Evolutionary conservation across 2,888 invertebrate genomes (phyloP).

Genomic region (Pyralis farinalis): DNA sequence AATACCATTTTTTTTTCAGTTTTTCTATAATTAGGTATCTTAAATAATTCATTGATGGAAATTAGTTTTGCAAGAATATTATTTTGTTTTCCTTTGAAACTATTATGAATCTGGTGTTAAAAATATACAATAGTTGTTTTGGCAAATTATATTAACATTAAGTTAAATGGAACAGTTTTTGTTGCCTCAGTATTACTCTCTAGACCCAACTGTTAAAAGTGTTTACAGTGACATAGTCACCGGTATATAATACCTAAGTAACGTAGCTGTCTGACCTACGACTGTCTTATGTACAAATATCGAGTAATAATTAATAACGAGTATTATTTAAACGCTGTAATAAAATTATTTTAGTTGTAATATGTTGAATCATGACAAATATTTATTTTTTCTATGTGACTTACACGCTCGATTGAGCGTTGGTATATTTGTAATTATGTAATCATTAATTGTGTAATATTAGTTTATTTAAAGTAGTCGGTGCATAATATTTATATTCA

Average conservation of each 20-base stretch:
- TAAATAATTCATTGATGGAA: too few relatives aligned
- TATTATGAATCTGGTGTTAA: too few relatives aligned
- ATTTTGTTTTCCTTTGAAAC: too few relatives aligned
- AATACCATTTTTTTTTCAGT: too few relatives aligned
- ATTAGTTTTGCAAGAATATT: too few relatives aligned
- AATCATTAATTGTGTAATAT: neutral
- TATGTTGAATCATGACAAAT: conserved; percentile 73
- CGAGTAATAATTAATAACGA: conserved; percentile 41
- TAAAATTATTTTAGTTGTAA: conserved; percentile 52
- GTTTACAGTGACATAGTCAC: conserved; percentile 35
- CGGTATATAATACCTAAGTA: conserved; percentile 31
- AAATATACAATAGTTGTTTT: too few relatives aligned
- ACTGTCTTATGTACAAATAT: conserved; percentile 67
- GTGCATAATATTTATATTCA: conserved; percentile 47
- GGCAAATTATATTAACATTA: too few relatives aligned
- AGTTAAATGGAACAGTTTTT: too few relatives aligned
- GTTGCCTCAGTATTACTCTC: conserved; percentile 22
- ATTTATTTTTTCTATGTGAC: conserved; percentile 57
- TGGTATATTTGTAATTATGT: conserved; percentile 2
- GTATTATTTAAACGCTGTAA: conserved; percentile 62
- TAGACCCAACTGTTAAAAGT: conserved; percentile 18
- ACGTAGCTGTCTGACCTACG: conserved; percentile 21
- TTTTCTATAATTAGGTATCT: too few relatives aligned
- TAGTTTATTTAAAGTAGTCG: conserved; percentile 32
- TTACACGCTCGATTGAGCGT: conserved; percentile 14